Percentiles rank a stretch among this genome's conserved stretches.
phyloP scores from a whole-genome alignment of 2,888 invertebrate genomes.

The Acronicta alni region DNA sequence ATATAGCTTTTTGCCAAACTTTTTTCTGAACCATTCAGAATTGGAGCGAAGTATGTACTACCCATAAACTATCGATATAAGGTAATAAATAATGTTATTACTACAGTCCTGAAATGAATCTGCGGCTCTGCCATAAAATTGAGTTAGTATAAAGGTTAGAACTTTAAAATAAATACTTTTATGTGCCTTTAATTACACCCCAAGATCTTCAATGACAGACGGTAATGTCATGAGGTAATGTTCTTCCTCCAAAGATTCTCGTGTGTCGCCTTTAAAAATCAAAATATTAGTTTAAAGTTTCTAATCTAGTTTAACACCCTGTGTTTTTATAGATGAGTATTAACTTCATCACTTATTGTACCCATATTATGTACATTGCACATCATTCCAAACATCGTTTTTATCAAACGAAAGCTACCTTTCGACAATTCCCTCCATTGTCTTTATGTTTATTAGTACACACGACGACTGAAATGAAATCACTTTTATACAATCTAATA shows the following conservation, averaged over 20 bases:
- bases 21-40: slow-evolving; percentile 10
- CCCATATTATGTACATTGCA: not conserved
- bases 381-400: slow-evolving; percentile 1
- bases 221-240: too few relatives aligned
- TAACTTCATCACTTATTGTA: not conserved
- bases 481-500: slow-evolving; percentile 3
- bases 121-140: slow-evolving; percentile 1
- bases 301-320: too few relatives aligned
- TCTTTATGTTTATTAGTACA: slow-evolving; percentile 7
- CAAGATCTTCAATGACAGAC: not conserved
- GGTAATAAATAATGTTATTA: slow-evolving; percentile 10
- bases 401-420: slow-evolving; percentile 5
- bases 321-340: too few relatives aligned
- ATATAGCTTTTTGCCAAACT: slow-evolving; percentile 18
- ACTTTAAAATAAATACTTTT: slow-evolving; percentile 21
- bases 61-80: slow-evolving; percentile 2
- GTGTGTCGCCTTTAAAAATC: too few relatives aligned
- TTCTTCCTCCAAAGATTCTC: too few relatives aligned
- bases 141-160: slow-evolving; percentile 6
- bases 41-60: not conserved
- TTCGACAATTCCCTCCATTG: slow-evolving; percentile 15
- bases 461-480: slow-evolving; percentile 3
- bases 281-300: too few relatives aligned
- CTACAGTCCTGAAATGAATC: not conserved
- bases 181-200: not conserved